phyloP scores from a whole-genome alignment of 1,140 invertebrate species.

The Acromyrmex heyeri region DNA sequence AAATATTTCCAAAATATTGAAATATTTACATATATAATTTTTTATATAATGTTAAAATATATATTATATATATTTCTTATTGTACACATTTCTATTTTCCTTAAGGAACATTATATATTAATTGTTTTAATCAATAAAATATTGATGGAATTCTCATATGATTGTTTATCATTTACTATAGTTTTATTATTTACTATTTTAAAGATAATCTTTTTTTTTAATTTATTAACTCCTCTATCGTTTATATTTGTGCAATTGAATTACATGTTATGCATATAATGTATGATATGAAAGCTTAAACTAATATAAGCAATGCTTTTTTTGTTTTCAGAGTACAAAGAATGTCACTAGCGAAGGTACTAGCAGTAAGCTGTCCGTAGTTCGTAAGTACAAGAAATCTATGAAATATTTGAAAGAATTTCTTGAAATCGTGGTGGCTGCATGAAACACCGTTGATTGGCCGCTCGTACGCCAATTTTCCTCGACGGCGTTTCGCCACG shows the following conservation, averaged over 20 bases:
- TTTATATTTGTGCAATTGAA: neutral
- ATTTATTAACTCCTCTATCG: neutral
- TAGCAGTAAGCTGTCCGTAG: conserved; percentile 19
- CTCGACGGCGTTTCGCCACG: conserved; percentile 81
- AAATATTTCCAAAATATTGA: conserved; percentile 10
- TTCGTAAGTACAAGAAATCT: conserved; percentile 39
- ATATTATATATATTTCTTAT: neutral
- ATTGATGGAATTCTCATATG: neutral
- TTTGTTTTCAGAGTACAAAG: conserved; percentile 30
- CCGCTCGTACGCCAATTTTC: conserved; percentile 83
- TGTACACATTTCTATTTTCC: neutral
- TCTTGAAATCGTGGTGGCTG: conserved; percentile 75
- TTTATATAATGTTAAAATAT: neutral
- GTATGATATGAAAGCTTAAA: neutral
- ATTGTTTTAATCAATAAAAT: conserved; percentile 1
- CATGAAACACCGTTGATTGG: conserved; percentile 86
- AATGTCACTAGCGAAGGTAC: neutral
- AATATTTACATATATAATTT: neutral
- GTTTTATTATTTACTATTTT: conserved; percentile 11
- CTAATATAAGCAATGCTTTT: conserved; percentile 6
- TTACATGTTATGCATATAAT: neutral
- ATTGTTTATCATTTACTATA: neutral
- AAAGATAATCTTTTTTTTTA: neutral
- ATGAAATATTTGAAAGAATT: conserved; percentile 75
- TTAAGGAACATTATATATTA: neutral